Evolutionary conservation across 2,888 invertebrate genomes (phyloP), one percentile per base, ranked within the genome.

Genomic region (Acronicta alni): DNA sequence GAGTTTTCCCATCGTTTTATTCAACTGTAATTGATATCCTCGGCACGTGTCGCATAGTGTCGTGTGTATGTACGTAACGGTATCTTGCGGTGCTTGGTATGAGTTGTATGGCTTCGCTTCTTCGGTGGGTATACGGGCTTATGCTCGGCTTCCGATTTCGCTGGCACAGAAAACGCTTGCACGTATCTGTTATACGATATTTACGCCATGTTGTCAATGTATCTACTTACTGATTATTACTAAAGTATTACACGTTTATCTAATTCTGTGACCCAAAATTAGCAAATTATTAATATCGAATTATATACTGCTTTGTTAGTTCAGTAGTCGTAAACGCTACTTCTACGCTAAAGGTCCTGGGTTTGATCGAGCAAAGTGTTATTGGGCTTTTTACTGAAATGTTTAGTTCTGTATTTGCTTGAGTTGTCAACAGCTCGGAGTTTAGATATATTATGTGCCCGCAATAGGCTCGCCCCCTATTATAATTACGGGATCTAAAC

Each of bases 91-190:
- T 42, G 44, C 30, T 67, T 42, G n/a, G n/a, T n/a, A n/a, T n/a
- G n/a, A n/a, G n/a, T n/a, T n/a, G 45, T 49, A 70, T 56, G 77
- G 77, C 64, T 77, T 79, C 77, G 45, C 56, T 65, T 51, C 57
- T 45, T 57, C 26, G 43, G 26, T 30, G 32, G 44, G 37, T 55
- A 42, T 49, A 38, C 44, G 38, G 49, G 43, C 53, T 17, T 60
- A 44, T 51, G 17, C 38, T 42, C 37, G 54, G 65, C 72, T 56
- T 77, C 72, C 41, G 48, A 60, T 66, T 60, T 65, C 65, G 52
- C 61, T 55, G 41, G 37, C 32, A 42, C 48, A 32, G 35, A 45
- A 42, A 63, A 55, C 32, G 17, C 23, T 35, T 1, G 10, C 41
- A 41, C 42, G 20, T 38, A 35, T 37, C 51, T 46, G 64, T 46